These are phyloP conservation scores for Smutsia gigantea DNA, from an alignment of 2,797 vertebrate genomes.

Conservation along the genomic window DNA sequence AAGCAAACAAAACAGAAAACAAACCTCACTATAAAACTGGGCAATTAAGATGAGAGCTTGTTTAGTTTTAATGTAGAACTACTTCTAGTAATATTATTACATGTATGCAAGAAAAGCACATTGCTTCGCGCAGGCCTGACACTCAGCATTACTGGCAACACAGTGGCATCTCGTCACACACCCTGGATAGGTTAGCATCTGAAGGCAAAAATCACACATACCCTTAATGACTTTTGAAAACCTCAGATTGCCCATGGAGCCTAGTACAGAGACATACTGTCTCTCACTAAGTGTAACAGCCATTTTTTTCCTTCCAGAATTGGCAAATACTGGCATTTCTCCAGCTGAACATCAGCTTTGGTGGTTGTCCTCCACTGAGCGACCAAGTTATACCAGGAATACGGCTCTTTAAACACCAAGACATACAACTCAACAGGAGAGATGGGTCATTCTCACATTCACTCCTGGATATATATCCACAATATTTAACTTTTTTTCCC, in stretches of 20 bases:
- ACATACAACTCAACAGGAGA: neutral
- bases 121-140: neutral
- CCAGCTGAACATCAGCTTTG: neutral
- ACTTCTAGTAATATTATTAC: neutral
- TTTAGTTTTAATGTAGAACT: neutral
- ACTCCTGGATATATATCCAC: neutral
- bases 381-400: neutral
- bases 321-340: neutral
- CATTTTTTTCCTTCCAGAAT: neutral
- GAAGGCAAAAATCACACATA: neutral
- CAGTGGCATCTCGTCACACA: neutral
- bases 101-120: neutral
- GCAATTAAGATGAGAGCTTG: neutral
- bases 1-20: constrained; percentile 41
- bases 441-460: neutral
- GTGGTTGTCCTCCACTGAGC: neutral
- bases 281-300: neutral
- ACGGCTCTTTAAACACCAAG: neutral
- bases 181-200: fast-evolving
- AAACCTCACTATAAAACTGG: neutral
- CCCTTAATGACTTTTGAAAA: neutral
- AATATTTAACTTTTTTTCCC: too few relatives aligned
- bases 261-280: fast-evolving
- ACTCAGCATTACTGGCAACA: neutral
- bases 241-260: neutral